Conservation (phyloP, 2,888 invertebrate species). For the Idaea straminata region DNA sequence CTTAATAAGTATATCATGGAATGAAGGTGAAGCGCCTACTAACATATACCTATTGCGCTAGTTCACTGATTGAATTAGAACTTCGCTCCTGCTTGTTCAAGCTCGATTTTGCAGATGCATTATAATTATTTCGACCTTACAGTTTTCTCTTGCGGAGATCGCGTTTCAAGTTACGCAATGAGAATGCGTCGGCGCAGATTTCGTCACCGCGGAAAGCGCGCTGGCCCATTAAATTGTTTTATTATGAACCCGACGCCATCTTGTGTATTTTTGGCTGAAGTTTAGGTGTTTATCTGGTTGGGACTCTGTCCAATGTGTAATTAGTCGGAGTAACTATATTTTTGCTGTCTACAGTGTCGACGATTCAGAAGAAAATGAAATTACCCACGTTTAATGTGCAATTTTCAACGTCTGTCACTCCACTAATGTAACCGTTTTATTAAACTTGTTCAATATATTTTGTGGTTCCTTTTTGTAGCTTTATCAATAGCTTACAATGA, state of each 20-base stretch:
- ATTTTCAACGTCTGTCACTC: not conserved
- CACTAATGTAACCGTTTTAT: not conserved
- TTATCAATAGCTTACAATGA: not conserved
- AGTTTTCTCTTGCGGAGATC: slow-evolving; percentile 73
- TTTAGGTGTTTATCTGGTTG: slow-evolving; percentile 79
- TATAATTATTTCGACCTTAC: slow-evolving; percentile 67
- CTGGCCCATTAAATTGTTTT: slow-evolving; percentile 81
- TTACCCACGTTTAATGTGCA: slow-evolving; percentile 6
- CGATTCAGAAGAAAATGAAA: slow-evolving; percentile 39
- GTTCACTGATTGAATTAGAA: slow-evolving; percentile 27
- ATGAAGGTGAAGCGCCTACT: not conserved
- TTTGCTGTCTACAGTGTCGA: slow-evolving; percentile 47
- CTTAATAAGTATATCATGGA: not conserved
- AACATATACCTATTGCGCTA: not conserved
- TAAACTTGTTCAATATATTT: not conserved
- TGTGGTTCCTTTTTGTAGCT: not conserved
- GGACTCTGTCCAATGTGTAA: slow-evolving; percentile 77
- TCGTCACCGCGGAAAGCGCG: slow-evolving; percentile 80
- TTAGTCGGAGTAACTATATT: slow-evolving; percentile 73
- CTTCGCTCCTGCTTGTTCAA: slow-evolving; percentile 16
- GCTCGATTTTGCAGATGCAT: slow-evolving; percentile 39
- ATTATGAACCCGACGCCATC: slow-evolving; percentile 80
- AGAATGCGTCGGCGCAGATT: slow-evolving; percentile 75
- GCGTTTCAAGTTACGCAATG: slow-evolving; percentile 74
- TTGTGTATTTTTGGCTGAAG: slow-evolving; percentile 78